Conservation (phyloP, 1,140 invertebrate species). For the Aricia agestis region DNA sequence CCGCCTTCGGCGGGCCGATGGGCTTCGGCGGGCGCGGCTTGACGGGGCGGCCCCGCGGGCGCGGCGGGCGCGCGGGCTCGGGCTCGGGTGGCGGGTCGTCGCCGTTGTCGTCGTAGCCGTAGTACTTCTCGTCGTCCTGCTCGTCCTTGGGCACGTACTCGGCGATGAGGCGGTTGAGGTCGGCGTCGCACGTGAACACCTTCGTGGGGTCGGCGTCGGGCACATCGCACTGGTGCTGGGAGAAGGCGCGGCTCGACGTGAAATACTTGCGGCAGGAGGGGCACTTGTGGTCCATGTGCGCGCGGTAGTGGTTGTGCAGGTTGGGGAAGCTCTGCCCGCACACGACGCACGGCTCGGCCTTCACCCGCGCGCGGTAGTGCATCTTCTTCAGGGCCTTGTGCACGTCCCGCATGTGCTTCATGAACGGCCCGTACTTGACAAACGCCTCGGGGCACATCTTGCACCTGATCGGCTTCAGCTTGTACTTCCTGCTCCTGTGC, state of each 20-base stretch:
- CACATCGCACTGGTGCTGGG: conserved; percentile 57
- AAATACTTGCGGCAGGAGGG: conserved; percentile 63
- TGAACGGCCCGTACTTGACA: conserved; percentile 64
- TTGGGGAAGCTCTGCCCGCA: conserved; percentile 67
- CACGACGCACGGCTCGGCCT: conserved; percentile 58
- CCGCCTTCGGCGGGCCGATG: not conserved
- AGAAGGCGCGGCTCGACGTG: conserved; percentile 57
- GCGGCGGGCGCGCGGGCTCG: not conserved
- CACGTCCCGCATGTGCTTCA: conserved; percentile 59
- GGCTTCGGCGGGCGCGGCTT: not conserved
- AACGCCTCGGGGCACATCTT: conserved; percentile 64
- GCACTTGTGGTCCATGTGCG: conserved; percentile 64
- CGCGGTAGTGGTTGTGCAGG: conserved; percentile 70
- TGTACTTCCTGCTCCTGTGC: conserved; percentile 67
- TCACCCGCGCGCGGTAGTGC: conserved; percentile 57
- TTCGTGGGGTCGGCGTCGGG: conserved; percentile 58
- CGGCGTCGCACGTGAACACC: conserved; percentile 57
- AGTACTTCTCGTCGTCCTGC: conserved; percentile 63
- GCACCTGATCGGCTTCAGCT: conserved; percentile 67
- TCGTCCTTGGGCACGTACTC: conserved; percentile 58
- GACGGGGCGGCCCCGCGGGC: too few species aligned
- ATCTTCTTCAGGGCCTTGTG: conserved; percentile 64
- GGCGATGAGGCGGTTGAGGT: conserved; percentile 52
- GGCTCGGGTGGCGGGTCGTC: conserved; percentile 24
- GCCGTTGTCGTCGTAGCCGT: conserved; percentile 48